Base-by-base conservation (phyloP, 2,888 invertebrate genomes). In the Hemaris fuciformis region DNA sequence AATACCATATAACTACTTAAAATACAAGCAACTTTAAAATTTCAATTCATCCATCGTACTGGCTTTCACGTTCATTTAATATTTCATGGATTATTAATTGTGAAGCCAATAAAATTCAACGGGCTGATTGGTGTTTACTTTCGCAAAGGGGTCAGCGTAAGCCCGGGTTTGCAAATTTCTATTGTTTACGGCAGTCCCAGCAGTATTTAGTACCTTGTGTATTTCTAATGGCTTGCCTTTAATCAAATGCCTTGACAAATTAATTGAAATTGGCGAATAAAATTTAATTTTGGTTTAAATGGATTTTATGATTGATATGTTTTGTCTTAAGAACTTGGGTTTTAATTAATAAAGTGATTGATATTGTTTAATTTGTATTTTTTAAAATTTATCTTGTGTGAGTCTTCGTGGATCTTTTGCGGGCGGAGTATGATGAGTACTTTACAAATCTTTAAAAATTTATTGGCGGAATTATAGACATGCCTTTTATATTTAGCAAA, bases 191-290 rank as follows among this genome's bases (percentile, higher is more conserved):
- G 25, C 48, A 48, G 8, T 25, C 41, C 23, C 58, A 42, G 25
- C 15, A 15, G 15, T 27, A 48, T 41, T 42, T 42, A 25, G 25
- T 20, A 57, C 6, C 15, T n/a, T 22, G 15, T 34, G 27, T 56
- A 57, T 10, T 31, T 48, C 57, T 63, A 60, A 23, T 45, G 25
- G 34, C 22, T n/a, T 45, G 31, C 45, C 41, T 48, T 41, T 45
- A 62, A 59, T 46, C 57, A 56, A 60, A 62, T 53, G 58, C 59
- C 34, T 25, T 61, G 53, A 64, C 62, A 70, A 38, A 38, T 38
- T n/a, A 38, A 38, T 38, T 38, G n/a, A 38, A n/a, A 38, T 38
- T 38, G 13, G 38, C 38, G n/a, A 38, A n/a, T 38, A 38, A 38
- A 38, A 38, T 38, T 38, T 13, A 38, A 38, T n/a, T n/a, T 38